Base-by-base conservation (phyloP, 1,140 invertebrate species). In the Ridgeia piscesae region DNA sequence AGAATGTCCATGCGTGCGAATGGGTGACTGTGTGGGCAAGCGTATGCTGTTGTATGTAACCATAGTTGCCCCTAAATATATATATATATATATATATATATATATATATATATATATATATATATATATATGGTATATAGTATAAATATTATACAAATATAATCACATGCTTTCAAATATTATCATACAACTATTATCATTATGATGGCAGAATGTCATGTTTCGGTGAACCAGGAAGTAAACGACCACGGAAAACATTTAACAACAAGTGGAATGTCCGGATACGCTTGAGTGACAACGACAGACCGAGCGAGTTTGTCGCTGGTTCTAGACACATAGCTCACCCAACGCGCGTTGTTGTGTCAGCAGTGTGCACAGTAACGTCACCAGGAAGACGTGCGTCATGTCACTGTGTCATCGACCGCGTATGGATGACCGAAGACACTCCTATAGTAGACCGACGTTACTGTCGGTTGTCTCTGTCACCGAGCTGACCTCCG, bases 31-130 rank as follows among this genome's bases (percentile, higher is more conserved):
- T 11, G 0, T 50, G 48, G 48, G 48, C n/a, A n/a, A n/a, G n/a
- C n/a, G n/a, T n/a, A n/a, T n/a, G n/a, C n/a, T n/a, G n/a, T n/a
- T 50, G 8, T 50, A 50, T 50, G 48, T 21, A 8, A 50, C 48
- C 21, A 50, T 50, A 11, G 48, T 50, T 50, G 8, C 8, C 48
- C 48, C 48, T 50, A 50, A 50, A 0, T 77, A 31, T 21, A 77
- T 77, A 21, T 17, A 77, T 31, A 17, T 17, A 77, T 31, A 17
- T 17, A 77, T 31, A 77, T 77, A 77, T 11, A 91, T 11, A 42
- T 42, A 91, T 33, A 91, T 17, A 92, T 34, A n/a, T 33, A 90
- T 33, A 92, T 35, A 88, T 90, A 33, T n/a, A 91, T 88, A 14
- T n/a, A 34, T 92, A 33, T 90, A 92, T 42, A 58, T n/a, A 77